A percentile compares a stretch with the other conserved stretches of the same genome.
Conservation (phyloP, 2,113 vertebrate genomes). For the Menidia beryllina region DNA sequence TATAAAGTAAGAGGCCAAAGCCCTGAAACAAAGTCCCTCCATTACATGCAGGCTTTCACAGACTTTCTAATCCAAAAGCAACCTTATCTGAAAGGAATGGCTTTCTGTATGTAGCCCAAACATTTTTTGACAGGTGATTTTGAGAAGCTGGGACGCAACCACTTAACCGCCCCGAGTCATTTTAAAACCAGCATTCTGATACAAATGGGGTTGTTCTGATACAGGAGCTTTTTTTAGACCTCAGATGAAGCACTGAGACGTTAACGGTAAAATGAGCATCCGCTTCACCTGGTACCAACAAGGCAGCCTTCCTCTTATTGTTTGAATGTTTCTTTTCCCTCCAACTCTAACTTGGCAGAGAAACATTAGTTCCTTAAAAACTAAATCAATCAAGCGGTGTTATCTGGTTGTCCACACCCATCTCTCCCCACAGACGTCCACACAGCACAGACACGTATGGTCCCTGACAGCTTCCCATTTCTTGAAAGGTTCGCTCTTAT, state of each 20-base stretch:
- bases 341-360: slow-evolving; percentile 22
- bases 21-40: too few relatives aligned
- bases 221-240: not conserved
- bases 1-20: too few relatives aligned
- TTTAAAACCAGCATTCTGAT: not conserved
- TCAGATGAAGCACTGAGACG: not conserved
- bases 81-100: too few relatives aligned
- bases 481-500: slow-evolving; percentile 55
- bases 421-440: not conserved
- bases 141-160: too few relatives aligned
- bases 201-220: not conserved
- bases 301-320: slow-evolving; percentile 30
- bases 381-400: slow-evolving; percentile 13
- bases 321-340: slow-evolving; percentile 15
- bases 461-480: slow-evolving; percentile 6
- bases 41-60: too few relatives aligned
- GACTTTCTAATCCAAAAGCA: too few relatives aligned
- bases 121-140: too few relatives aligned
- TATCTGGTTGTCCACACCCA: not conserved
- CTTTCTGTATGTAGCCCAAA: too few relatives aligned
- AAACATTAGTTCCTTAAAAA: slow-evolving; percentile 12
- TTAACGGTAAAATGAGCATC: slow-evolving; percentile 4
- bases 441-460: slow-evolving; percentile 12
- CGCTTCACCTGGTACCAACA: slow-evolving; percentile 7
- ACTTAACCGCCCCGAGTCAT: not conserved